Evolutionary conservation across 2,113 vertebrate genomes (phyloP), one percentile per base, ranked within the genome.

Genomic region (Cephalopterus ornatus): DNA sequence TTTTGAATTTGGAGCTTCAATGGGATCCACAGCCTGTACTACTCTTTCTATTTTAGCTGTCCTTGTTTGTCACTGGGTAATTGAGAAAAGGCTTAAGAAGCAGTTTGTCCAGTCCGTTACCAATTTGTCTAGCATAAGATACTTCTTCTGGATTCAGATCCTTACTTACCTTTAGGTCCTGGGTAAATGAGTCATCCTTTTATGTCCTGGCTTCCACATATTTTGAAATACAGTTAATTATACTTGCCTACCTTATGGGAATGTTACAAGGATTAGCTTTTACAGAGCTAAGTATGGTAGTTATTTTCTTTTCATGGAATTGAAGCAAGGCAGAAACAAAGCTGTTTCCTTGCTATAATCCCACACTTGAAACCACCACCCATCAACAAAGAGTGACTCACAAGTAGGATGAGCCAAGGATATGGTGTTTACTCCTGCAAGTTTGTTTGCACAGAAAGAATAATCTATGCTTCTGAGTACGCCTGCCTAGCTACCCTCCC

Each of bases 321-420:
- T 81, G 94, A 85, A 92, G 55, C 75, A 86, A 70, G 83, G 75
- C 35, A 92, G 83, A 90, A 91, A 79, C 72, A 94, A 96, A 94
- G 83, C 56, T 67, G 56, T 89, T 95, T 85, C 74, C 84, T 79
- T 92, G 52, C 80, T 92, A 53, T 74, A 65, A 53, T 91, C 79
- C 76, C 70, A 85, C 83, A 87, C 65, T 92, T 66, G 52, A 88
- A 96, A 92, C 52, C 83, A 86, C 72, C 88, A 71, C 93, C 88
- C 91, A 89, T 86, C 88, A 96, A 84, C 92, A 86, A 83, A 82
- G 42, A 56, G 49, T 97, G 96, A 97, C 76, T 96, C 96, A 97
- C 41, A 70, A 52, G n/a, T 56, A 66, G 4, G 2, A 27, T 39
- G 88, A 92, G 93, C 88, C 93, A 95, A 89, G 76, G 91, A 42